Conservation (phyloP, 2,888 invertebrate genomes). For the Reticulitermes lucifugus region DNA sequence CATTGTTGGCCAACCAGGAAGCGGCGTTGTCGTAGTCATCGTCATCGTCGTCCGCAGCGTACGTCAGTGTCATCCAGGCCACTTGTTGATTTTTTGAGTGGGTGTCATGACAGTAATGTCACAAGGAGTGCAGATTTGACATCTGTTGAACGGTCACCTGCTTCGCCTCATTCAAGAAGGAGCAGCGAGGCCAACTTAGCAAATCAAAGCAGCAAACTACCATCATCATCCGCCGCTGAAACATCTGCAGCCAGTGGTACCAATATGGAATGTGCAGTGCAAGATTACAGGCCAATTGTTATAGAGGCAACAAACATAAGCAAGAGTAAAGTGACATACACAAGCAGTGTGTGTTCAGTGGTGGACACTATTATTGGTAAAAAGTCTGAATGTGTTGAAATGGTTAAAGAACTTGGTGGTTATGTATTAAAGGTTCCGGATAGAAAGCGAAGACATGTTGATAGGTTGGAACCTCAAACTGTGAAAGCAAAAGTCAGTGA, state of each 20-base stretch:
- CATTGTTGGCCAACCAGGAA: too few relatives aligned
- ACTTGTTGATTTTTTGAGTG: background rate
- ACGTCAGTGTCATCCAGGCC: too few relatives aligned
- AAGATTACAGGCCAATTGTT: background rate
- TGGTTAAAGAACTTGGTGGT: background rate
- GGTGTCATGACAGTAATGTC: background rate
- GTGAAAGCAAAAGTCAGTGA: background rate
- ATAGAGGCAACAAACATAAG: background rate
- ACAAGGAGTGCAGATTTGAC: background rate
- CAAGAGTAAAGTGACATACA: background rate
- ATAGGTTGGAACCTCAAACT: background rate
- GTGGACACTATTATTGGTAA: background rate
- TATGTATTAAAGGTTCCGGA: background rate
- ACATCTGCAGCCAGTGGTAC: too few relatives aligned
- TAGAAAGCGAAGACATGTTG: background rate
- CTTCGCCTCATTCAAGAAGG: background rate
- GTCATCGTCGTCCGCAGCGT: too few relatives aligned
- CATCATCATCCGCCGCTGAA: too few relatives aligned
- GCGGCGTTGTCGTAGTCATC: too few relatives aligned
- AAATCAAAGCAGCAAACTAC: too few relatives aligned
- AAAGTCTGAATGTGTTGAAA: background rate
- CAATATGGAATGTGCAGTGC: background rate
- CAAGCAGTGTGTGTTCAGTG: background rate
- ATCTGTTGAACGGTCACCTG: background rate
- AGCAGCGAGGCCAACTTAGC: background rate